A percentile compares a stretch with the other conserved stretches of the same genome.
Conservation (phyloP, 2,888 invertebrate species). For the Acrocyrtus sp. region DNA sequence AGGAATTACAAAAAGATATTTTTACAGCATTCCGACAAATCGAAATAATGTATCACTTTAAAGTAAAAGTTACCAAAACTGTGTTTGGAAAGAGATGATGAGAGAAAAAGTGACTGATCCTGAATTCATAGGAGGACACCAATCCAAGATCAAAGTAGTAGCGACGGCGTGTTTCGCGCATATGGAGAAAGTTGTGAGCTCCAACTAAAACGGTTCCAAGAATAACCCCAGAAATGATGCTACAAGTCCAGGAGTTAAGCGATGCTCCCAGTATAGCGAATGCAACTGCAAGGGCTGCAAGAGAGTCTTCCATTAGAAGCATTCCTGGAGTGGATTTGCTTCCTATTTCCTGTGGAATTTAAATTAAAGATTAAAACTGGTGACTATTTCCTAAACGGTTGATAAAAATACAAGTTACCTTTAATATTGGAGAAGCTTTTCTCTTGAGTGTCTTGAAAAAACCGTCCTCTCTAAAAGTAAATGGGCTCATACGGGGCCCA, state of each 20-base stretch:
- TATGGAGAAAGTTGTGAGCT: constrained; percentile 81
- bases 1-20: not conserved
- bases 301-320: constrained; percentile 55
- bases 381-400: no score
- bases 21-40: no score
- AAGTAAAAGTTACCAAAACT: constrained; percentile 76
- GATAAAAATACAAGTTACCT: constrained; percentile 24
- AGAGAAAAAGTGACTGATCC: constrained; percentile 79
- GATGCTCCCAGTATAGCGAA: constrained; percentile 63
- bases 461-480: constrained; percentile 78
- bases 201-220: constrained; percentile 72
- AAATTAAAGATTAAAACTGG: no score
- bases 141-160: constrained; percentile 72
- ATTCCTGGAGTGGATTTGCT: constrained; percentile 53
- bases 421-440: constrained; percentile 50
- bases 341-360: constrained; percentile 55
- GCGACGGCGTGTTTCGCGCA: constrained; percentile 81
- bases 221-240: constrained; percentile 70
- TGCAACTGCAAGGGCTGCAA: constrained; percentile 47
- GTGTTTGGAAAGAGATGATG: constrained; percentile 85
- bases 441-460: constrained; percentile 79
- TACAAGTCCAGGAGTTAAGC: constrained; percentile 65
- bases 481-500: constrained; percentile 75
- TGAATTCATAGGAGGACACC: constrained; percentile 71
- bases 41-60: no score